Base-by-base conservation (phyloP, 1,140 invertebrate genomes). In the Drosophila truncata region DNA sequence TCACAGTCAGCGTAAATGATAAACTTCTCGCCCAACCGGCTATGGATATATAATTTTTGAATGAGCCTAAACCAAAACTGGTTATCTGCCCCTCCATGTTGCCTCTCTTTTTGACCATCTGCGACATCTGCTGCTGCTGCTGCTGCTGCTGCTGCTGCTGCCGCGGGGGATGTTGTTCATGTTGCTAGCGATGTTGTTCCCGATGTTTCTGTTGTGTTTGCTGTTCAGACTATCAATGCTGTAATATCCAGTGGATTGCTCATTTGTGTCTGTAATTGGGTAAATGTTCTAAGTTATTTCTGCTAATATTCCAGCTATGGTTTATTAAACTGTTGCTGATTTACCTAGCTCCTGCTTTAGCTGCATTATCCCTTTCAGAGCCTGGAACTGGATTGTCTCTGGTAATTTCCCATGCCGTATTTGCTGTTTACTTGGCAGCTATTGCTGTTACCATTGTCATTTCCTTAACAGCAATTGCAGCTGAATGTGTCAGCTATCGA, bases 21-120 rank as follows among this genome's bases (percentile, higher is more conserved):
- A 66, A 77, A 52, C 84, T 70, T 73, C 83, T 83, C 50, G 67
- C 66, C 41, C 41, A 73, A 86, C 83, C 83, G 83, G 83, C 83
- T 86, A 42, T 77, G 66, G 55, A 42, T 66, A 73, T 71, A 49
- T 37, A 33, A 50, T 78, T 81, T 82, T 57, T 49, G 35, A 58
- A 54, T 44, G 44, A 31, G 20, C 52, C 44, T 35, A 84, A 84
- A 55, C 33, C 20, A n/a, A 55, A 55, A 82, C 84, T 81, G 76
- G 83, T 88, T 87, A 88, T 47, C 57, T 60, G 47, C 20, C 23
- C 20, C 39, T 41, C n/a, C 13, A 11, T 4, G 1, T n/a, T 60
- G 35, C 41, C 57, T 46, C 44, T 59, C 31, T 44, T 35, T 35
- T 8, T n/a, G 46, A 66, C 47, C 61, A 62, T 61, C 62, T 83